Conservation (phyloP, 1,140 invertebrate genomes). For the Apis dorsata region DNA sequence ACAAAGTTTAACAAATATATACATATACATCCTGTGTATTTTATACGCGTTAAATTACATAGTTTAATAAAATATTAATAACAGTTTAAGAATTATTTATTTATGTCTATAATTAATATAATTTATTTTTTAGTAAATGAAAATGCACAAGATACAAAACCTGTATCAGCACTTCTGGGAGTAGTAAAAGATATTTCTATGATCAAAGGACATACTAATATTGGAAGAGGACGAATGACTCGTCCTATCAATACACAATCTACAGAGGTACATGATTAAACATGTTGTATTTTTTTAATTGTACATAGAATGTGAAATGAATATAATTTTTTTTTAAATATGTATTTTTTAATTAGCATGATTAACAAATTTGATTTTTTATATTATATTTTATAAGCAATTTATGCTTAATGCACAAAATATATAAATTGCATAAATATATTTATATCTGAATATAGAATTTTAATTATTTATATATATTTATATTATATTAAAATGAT, state of each 20-base stretch:
- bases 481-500: conserved; percentile 8
- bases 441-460: background rate
- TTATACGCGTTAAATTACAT: no score
- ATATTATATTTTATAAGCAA: background rate
- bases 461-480: conserved; percentile 25
- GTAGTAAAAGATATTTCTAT: conserved; percentile 67
- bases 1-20: background rate
- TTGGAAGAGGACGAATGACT: conserved; percentile 61
- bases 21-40: background rate
- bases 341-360: background rate
- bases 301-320: background rate
- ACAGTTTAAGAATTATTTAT: background rate
- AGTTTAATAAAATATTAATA: background rate
- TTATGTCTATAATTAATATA: background rate
- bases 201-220: conserved; percentile 57
- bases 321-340: conserved; percentile 5
- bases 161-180: conserved; percentile 55
- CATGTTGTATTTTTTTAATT: conserved; percentile 22
- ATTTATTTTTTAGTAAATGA: conserved; percentile 54
- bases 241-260: conserved; percentile 67
- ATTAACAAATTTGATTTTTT: background rate
- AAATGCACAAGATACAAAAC: conserved; percentile 56
- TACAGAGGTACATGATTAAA: conserved; percentile 76
- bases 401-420: background rate
- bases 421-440: background rate